Conservation (phyloP, 1,140 invertebrate species). For the Micrasema minimum region DNA sequence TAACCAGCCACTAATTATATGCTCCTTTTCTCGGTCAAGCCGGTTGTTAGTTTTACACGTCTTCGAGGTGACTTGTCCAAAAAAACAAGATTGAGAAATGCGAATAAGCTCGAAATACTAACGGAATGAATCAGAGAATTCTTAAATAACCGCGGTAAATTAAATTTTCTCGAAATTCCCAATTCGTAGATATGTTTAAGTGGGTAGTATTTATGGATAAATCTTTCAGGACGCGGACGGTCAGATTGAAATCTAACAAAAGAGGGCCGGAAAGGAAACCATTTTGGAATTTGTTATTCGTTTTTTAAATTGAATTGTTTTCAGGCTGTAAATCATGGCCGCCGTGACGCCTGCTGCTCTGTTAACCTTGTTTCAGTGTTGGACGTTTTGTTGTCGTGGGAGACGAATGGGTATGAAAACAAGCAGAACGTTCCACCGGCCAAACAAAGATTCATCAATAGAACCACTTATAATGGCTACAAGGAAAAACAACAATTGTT, state of each 20-base stretch:
- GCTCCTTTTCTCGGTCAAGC: not conserved
- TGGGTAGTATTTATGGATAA: too few relatives aligned
- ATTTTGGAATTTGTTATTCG: slow-evolving; percentile 39
- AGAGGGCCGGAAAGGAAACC: slow-evolving; percentile 41
- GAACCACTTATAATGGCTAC: slow-evolving; percentile 39
- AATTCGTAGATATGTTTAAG: too few relatives aligned
- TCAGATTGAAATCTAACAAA: slow-evolving; percentile 31
- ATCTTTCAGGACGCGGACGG: slow-evolving; percentile 1
- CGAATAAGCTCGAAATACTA: too few relatives aligned
- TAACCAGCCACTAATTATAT: slow-evolving; percentile 11
- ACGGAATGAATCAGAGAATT: not conserved
- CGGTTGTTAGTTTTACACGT: slow-evolving; percentile 14
- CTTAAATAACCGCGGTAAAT: not conserved
- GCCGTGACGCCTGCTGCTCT: slow-evolving; percentile 16
- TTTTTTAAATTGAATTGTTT: slow-evolving; percentile 45
- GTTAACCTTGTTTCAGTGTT: slow-evolving; percentile 37
- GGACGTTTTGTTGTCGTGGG: slow-evolving; percentile 39
- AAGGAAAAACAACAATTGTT: slow-evolving; percentile 41
- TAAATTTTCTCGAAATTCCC: too few relatives aligned
- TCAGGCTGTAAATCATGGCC: slow-evolving; percentile 31
- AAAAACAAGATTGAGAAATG: not conserved
- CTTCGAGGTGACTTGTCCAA: slow-evolving; percentile 4
- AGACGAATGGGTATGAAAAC: slow-evolving; percentile 39
- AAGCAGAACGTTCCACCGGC: slow-evolving; percentile 22
- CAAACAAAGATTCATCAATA: slow-evolving; percentile 40